Percentiles rank a stretch among this genome's conserved stretches.
These are phyloP conservation scores for Sesia bembeciformis DNA, from an alignment of 2,888 invertebrate species.

Conservation along the genomic window DNA sequence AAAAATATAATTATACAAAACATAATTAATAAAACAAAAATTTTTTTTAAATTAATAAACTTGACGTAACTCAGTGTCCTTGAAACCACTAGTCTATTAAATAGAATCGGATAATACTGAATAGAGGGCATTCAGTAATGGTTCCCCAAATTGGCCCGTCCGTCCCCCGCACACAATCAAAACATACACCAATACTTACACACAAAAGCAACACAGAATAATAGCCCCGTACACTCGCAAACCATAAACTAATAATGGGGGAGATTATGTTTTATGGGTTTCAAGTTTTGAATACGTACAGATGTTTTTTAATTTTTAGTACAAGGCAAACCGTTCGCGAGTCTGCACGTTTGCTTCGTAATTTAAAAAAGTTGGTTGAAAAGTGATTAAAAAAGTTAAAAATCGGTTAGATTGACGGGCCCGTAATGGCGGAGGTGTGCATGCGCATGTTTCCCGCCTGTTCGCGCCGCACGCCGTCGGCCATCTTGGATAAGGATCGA, in stretches of 20 bases:
- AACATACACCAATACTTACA: conserved; percentile 65
- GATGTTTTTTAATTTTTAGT: conserved; percentile 62
- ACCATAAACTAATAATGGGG: conserved; percentile 73
- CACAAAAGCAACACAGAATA: conserved; percentile 60
- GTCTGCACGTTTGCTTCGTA: conserved; percentile 45
- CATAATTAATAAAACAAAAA: background rate
- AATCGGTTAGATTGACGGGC: conserved; percentile 46
- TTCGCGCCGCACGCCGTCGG: conserved; percentile 48
- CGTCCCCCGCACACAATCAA: conserved; percentile 62
- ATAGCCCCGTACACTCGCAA: conserved; percentile 64
- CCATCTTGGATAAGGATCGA: conserved; percentile 70
- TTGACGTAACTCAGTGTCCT: conserved; percentile 9
- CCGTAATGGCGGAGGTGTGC: conserved; percentile 49
- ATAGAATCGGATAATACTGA: conserved; percentile 2
- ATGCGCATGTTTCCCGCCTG: conserved; percentile 59
- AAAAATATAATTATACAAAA: background rate
- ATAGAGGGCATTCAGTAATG: conserved; percentile 29
- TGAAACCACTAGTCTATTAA: conserved; percentile 9
- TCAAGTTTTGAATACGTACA: conserved; percentile 65
- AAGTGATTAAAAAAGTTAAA: conserved; percentile 7
- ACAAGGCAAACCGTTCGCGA: conserved; percentile 45
- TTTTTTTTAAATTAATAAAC: background rate
- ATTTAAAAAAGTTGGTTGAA: conserved; percentile 7
- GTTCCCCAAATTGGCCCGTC: conserved; percentile 54
- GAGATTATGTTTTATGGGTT: conserved; percentile 70